These are phyloP conservation scores for Porphyrio hochstetteri DNA, from an alignment of 2,113 vertebrate genomes.

Conservation along the genomic window DNA sequence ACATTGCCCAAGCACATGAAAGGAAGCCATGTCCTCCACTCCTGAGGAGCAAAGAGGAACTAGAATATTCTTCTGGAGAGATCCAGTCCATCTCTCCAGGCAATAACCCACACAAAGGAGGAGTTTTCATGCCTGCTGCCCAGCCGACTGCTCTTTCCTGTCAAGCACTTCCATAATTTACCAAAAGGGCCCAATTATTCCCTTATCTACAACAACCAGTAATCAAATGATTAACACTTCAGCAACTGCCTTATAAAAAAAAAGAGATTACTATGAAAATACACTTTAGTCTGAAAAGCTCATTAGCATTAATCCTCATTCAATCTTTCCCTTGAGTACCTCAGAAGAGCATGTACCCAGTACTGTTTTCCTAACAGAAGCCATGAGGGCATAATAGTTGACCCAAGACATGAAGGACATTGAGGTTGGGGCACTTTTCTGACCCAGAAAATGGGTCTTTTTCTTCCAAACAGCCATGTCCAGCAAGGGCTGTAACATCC, in stretches of 20 bases:
- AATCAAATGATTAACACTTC: slow-evolving; percentile 53
- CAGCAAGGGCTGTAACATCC: neutral
- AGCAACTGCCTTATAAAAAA: slow-evolving; percentile 21
- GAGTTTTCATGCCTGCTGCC: neutral
- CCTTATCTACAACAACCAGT: slow-evolving; percentile 10
- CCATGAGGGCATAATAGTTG: neutral
- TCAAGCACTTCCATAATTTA: neutral
- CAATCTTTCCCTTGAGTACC: neutral
- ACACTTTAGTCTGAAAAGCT: neutral
- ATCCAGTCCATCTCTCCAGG: neutral
- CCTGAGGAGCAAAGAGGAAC: neutral
- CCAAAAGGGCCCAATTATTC: slow-evolving; percentile 20
- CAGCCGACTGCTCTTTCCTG: neutral
- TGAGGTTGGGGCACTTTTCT: neutral
- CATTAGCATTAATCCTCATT: neutral
- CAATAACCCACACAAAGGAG: neutral
- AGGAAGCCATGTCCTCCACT: neutral
- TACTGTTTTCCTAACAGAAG: neutral
- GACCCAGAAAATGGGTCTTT: neutral
- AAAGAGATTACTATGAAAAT: neutral
- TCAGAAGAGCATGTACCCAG: neutral
- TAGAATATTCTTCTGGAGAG: too few species aligned
- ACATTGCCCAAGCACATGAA: neutral
- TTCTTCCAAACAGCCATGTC: neutral
- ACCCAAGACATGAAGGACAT: neutral